phyloP scores from a whole-genome alignment of 2,113 vertebrate genomes.

The Heterocephalus glaber region DNA sequence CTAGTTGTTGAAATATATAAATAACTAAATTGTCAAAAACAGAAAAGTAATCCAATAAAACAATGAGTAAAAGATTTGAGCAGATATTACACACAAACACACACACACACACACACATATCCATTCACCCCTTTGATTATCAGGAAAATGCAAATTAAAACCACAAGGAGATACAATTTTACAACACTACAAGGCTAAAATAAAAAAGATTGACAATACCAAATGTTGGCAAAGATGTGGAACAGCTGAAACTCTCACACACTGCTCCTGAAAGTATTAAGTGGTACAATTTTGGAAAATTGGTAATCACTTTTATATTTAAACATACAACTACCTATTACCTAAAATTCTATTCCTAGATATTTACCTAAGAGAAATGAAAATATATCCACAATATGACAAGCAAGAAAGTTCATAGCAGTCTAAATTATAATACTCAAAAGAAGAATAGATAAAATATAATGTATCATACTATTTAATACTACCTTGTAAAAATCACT shows the following conservation, averaged over 20 bases:
- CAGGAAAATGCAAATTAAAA: background rate
- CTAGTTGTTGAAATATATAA: background rate
- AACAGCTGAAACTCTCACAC: background rate
- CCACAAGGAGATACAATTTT: background rate
- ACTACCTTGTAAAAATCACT: background rate
- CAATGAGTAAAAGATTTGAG: background rate
- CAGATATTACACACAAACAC: background rate
- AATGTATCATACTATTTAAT: background rate
- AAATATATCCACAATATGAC: background rate
- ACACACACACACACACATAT: background rate
- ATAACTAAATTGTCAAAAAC: background rate
- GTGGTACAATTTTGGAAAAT: background rate
- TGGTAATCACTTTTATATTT: slow-evolving; percentile 1
- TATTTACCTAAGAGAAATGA: slow-evolving; percentile 29
- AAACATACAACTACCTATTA: background rate
- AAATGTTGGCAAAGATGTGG: background rate
- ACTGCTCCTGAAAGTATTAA: background rate
- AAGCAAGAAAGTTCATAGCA: background rate
- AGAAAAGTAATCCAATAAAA: background rate
- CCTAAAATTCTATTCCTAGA: background rate
- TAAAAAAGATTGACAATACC: background rate
- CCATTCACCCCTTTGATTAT: background rate
- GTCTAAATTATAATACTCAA: background rate
- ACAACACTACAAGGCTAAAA: background rate
- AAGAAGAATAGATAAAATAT: background rate